Evolutionary conservation across 2,888 invertebrate species (phyloP).

Genomic region (Drosophila maculinotata): DNA sequence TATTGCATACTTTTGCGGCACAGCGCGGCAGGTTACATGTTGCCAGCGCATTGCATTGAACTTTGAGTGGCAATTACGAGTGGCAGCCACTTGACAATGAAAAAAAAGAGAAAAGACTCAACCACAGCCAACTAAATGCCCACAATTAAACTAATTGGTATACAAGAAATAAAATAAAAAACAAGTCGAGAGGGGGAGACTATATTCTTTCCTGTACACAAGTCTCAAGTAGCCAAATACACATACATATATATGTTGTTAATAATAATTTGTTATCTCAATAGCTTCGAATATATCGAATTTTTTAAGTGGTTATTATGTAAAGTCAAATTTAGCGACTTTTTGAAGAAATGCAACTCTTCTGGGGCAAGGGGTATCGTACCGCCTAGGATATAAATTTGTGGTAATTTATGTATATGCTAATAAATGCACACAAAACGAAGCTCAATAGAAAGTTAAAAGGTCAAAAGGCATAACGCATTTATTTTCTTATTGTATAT

Average conservation of each 20-base stretch:
- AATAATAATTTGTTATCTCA: no score
- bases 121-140: conserved; percentile 42
- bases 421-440: no score
- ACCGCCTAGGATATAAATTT: neutral
- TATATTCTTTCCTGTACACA: no score
- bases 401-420: neutral
- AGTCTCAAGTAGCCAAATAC: no score
- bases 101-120: neutral
- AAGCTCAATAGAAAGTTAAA: no score
- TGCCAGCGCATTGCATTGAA: conserved; percentile 31
- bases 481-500: no score
- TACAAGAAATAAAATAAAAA: conserved; percentile 12
- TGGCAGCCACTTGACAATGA: conserved; percentile 36
- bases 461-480: no score
- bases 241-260: no score
- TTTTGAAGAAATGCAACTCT: neutral
- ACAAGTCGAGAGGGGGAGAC: neutral
- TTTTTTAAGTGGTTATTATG: no score
- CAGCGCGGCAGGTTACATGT: conserved; percentile 1
- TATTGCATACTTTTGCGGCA: conserved; percentile 38
- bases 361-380: neutral
- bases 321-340: no score
- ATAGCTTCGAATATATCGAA: no score
- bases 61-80: conserved; percentile 44
- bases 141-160: conserved; percentile 70